Percentiles rank a stretch among this genome's conserved stretches.
Evolutionary conservation across 2,888 invertebrate genomes (phyloP).

Genomic region (Aricia artaxerxes): DNA sequence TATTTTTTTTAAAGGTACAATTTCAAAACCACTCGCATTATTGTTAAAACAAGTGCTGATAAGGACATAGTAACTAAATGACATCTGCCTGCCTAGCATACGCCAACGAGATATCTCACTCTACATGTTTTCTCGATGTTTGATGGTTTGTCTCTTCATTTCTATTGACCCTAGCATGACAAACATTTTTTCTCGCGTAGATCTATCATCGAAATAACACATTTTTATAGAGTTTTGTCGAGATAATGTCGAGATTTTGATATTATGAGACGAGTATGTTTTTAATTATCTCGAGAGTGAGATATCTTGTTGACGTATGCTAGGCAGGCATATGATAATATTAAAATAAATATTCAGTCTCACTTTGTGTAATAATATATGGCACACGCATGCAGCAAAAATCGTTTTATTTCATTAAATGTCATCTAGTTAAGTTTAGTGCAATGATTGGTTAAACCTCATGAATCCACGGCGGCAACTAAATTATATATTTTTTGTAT

Average conservation of each 20-base stretch:
- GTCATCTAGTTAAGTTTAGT: neutral
- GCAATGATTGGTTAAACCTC: neutral
- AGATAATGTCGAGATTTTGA: too few relatives aligned
- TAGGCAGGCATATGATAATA: neutral
- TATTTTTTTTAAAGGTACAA: neutral
- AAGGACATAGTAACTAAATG: neutral
- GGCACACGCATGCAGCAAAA: neutral
- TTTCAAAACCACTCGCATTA: neutral
- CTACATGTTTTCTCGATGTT: too few relatives aligned
- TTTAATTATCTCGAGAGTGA: too few relatives aligned
- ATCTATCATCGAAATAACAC: too few relatives aligned
- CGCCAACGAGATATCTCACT: too few relatives aligned
- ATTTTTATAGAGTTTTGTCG: too few relatives aligned
- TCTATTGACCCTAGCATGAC: too few relatives aligned
- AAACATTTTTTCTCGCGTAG: too few relatives aligned
- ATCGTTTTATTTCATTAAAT: neutral
- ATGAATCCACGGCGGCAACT: neutral
- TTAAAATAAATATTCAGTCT: slow-evolving; percentile 15
- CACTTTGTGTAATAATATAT: neutral
- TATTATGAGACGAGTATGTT: too few relatives aligned
- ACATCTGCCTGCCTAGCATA: neutral
- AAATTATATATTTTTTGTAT: neutral
- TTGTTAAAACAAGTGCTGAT: neutral
- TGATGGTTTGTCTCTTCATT: too few relatives aligned
- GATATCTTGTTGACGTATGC: too few relatives aligned